A percentile compares a stretch with the other conserved stretches of the same genome.
Conservation (phyloP, 1,140 invertebrate genomes). For the Aphis craccivora region DNA sequence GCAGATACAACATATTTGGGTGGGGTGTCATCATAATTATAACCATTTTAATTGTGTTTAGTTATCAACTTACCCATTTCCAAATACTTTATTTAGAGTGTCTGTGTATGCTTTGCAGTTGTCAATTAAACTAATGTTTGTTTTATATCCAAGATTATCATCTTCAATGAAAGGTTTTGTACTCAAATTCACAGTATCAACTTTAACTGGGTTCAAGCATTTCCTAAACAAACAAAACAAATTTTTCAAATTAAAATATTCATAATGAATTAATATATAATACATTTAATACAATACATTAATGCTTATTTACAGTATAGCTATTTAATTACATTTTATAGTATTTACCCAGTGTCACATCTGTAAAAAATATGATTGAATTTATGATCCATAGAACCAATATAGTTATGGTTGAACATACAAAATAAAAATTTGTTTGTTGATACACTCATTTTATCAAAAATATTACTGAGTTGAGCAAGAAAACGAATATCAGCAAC, state of each 20-base stretch:
- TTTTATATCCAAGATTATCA: conserved; percentile 54
- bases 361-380: conserved; percentile 48
- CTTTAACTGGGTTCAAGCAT: conserved; percentile 33
- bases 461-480: conserved; percentile 20
- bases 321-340: background rate
- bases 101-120: conserved; percentile 45
- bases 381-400: conserved; percentile 29
- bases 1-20: no score
- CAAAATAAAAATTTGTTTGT: conserved; percentile 32
- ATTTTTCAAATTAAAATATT: background rate
- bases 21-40: no score
- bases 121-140: conserved; percentile 42
- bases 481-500: conserved; percentile 41
- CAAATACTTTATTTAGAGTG: conserved; percentile 38
- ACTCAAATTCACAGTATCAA: conserved; percentile 40
- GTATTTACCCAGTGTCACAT: conserved; percentile 25
- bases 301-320: background rate
- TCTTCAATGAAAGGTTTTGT: conserved; percentile 45
- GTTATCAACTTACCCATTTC: background rate
- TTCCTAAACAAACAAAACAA: conserved; percentile 10
- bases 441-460: conserved; percentile 40
- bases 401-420: conserved; percentile 19
- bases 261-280: background rate
- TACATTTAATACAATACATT: background rate
- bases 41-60: background rate